Conservation (phyloP, 2,797 vertebrate species). For the Phataginus tricuspis region DNA sequence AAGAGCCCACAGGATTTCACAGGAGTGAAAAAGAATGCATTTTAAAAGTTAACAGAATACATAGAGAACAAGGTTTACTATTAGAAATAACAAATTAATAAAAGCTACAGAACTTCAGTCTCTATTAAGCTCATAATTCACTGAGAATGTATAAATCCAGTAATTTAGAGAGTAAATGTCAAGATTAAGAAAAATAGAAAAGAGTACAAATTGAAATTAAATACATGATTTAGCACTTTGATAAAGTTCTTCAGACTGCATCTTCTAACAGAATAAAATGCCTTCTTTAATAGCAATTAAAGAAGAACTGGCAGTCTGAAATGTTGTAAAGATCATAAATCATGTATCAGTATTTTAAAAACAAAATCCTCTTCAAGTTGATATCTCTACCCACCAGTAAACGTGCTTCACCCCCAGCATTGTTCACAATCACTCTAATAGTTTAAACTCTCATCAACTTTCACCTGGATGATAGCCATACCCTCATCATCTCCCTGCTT, state of each 20-base stretch:
- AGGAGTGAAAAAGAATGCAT: constrained; percentile 37
- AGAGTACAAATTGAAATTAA: constrained; percentile 29
- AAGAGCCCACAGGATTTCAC: neutral
- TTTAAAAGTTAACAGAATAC: constrained; percentile 40
- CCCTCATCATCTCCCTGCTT: neutral
- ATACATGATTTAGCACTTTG: neutral
- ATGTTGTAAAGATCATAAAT: neutral
- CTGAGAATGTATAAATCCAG: neutral
- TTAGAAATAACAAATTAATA: constrained; percentile 45
- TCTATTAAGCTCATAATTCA: constrained; percentile 13
- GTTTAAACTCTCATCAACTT: neutral
- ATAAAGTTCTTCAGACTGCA: constrained; percentile 12
- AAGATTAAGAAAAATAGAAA: constrained; percentile 28
- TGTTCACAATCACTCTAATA: neutral
- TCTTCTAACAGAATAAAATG: constrained; percentile 29
- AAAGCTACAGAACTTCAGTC: neutral
- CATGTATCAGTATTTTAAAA: neutral
- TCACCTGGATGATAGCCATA: neutral
- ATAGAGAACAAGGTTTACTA: neutral
- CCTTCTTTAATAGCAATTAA: constrained; percentile 28
- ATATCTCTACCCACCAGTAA: neutral
- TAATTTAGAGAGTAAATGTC: constrained; percentile 12
- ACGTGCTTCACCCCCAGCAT: neutral
- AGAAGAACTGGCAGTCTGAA: neutral
- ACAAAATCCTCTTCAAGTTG: constrained; percentile 11